phyloP scores from a whole-genome alignment of 1,140 invertebrate species.

The Dysdera silvatica region DNA sequence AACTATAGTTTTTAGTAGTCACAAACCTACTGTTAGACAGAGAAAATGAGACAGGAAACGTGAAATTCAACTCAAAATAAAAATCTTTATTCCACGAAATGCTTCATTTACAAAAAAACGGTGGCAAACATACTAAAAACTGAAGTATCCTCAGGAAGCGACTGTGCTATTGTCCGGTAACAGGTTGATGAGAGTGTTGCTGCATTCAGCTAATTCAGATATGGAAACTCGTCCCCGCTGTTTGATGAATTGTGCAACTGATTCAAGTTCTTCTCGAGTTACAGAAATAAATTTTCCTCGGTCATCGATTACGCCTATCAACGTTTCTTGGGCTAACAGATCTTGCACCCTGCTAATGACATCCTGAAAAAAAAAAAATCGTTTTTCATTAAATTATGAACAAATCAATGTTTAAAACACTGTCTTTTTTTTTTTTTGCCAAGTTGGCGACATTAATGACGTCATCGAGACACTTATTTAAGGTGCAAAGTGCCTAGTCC shows the following conservation, averaged over 20 bases:
- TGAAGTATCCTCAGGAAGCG: conserved; percentile 6
- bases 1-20: too few species aligned
- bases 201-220: conserved; percentile 83
- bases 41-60: too few species aligned
- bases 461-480: too few species aligned
- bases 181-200: conserved; percentile 86
- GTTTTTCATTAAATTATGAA: neutral
- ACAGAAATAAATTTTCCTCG: conserved; percentile 99
- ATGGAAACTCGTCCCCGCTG: conserved; percentile 92
- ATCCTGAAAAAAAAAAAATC: conserved; percentile 39
- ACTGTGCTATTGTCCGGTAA: conserved; percentile 36
- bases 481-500: too few species aligned
- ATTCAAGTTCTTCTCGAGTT: conserved; percentile 77
- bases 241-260: conserved; percentile 90
- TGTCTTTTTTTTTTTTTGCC: too few species aligned
- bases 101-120: too few species aligned
- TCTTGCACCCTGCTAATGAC: conserved; percentile 64
- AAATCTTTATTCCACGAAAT: too few species aligned
- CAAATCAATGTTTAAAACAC: too few species aligned
- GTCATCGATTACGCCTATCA: conserved; percentile 91
- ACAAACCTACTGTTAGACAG: too few species aligned
- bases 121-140: too few species aligned
- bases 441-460: too few species aligned
- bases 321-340: conserved; percentile 63
- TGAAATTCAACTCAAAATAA: too few species aligned